Evolutionary conservation across 2,888 invertebrate genomes (phyloP).

Genomic region (Vesta saturnalis): DNA sequence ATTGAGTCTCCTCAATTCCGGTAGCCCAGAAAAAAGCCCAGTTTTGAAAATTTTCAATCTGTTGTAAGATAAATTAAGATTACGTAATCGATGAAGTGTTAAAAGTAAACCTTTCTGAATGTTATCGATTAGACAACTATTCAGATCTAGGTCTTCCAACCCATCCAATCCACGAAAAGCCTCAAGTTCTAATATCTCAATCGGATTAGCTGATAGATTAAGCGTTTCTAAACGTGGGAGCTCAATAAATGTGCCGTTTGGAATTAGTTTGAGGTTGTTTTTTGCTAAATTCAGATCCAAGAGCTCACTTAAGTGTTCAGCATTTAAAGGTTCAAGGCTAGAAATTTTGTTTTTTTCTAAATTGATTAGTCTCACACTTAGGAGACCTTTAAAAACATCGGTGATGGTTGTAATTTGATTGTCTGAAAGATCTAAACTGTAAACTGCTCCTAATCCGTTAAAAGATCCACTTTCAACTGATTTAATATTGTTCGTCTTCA

Average conservation of each 20-base stretch:
- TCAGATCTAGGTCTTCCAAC: conserved; percentile 54
- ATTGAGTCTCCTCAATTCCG: conserved; percentile 55
- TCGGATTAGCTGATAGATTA: conserved; percentile 52
- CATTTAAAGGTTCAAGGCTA: conserved; percentile 48
- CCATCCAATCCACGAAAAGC: conserved; percentile 51
- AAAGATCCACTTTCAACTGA: conserved; percentile 53
- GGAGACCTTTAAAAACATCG: conserved; percentile 41
- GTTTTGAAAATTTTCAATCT: conserved; percentile 51
- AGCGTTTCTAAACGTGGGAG: conserved; percentile 48
- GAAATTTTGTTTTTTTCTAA: conserved; percentile 52
- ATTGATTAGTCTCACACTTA: conserved; percentile 48
- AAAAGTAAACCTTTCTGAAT: conserved; percentile 49
- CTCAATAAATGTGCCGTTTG: conserved; percentile 42
- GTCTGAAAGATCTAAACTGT: conserved; percentile 49
- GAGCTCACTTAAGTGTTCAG: conserved; percentile 50
- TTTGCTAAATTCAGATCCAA: conserved; percentile 49
- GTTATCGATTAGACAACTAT: conserved; percentile 49
- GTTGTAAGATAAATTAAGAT: conserved; percentile 53
- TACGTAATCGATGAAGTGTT: conserved; percentile 48
- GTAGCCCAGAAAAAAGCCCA: conserved; percentile 53
- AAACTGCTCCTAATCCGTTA: conserved; percentile 50
- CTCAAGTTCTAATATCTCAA: conserved; percentile 44
- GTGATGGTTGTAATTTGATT: conserved; percentile 50
- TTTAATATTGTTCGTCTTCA: conserved; percentile 52
- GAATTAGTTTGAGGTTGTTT: conserved; percentile 49